Base-by-base conservation (phyloP, 1,140 invertebrate species). In the Metopolophium dirhodum region DNA sequence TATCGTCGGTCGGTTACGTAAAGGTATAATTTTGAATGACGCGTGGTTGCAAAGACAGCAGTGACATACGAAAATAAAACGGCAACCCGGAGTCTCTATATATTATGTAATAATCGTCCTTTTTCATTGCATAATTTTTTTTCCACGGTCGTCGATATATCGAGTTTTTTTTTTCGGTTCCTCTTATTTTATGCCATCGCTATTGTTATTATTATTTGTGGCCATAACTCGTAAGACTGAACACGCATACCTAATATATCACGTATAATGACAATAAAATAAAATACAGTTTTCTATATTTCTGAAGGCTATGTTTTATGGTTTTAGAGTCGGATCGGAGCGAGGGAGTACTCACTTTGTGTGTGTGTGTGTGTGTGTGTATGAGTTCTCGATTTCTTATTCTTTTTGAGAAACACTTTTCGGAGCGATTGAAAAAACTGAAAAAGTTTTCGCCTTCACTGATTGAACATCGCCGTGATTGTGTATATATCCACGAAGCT, bases 231-330 rank as follows among this genome's bases (percentile, higher is more conserved):
- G 61, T 18, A 77, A 77, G 14, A n/a, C n/a, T 14, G 61, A 77
- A n/a, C 61, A n/a, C n/a, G 61, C 61, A 77, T 77, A 77, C 61
- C 30, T 68, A 68, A 68, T 77, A 77, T 77, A 77, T 77, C 61
- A 77, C 61, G 14, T 77, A 77, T 77, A n/a, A 77, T 77, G 61
- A 77, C 61, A 77, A 77, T n/a, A 83, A 83, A 83, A 83, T 83
- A 83, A 83, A 83, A 37, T 83, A 37, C 35, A 22, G 35, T 83
- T 83, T 83, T 83, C 7, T 35, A 37, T 83, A 83, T 83, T 83
- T 37, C 20, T 20, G 2, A 83, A 83, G 77, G 2, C n/a, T 37
- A 37, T 83, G 35, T 37, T 83, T 37, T 37, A 37, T 83, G n/a
- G 77, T 83, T 37, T 83, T 83, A 37, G 30, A 77, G n/a, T 77